Conservation (phyloP, 2,797 vertebrate genomes). For the Spheniscus humboldti region DNA sequence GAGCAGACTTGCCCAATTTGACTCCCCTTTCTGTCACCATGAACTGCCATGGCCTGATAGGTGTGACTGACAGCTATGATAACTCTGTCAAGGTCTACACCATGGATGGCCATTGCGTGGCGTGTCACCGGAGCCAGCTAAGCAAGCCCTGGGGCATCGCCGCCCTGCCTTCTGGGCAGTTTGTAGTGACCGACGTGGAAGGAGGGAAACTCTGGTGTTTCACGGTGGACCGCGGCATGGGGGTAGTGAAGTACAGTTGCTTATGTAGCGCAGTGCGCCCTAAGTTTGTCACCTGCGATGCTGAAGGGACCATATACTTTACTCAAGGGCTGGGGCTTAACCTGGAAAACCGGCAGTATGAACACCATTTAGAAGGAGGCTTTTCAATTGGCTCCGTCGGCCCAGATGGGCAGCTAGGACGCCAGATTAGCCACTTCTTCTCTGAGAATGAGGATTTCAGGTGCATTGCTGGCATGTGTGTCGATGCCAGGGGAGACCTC, state of each 20-base stretch:
- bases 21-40: constrained; percentile 93
- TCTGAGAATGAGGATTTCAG: constrained; percentile 95
- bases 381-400: constrained; percentile 95
- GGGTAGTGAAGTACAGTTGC: constrained; percentile 92
- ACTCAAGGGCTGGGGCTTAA: constrained; percentile 95
- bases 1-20: constrained; percentile 91
- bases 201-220: constrained; percentile 96
- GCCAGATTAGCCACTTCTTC: constrained; percentile 97
- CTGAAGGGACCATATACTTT: constrained; percentile 92
- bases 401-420: constrained; percentile 87
- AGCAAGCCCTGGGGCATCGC: constrained; percentile 97
- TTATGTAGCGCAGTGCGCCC: constrained; percentile 93
- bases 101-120: constrained; percentile 91
- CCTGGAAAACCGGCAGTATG: constrained; percentile 91
- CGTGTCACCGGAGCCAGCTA: constrained; percentile 93
- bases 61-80: constrained; percentile 94
- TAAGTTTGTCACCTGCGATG: constrained; percentile 94
- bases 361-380: constrained; percentile 93
- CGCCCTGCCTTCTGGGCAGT: constrained; percentile 91
- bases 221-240: constrained; percentile 87
- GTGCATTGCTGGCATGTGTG: constrained; percentile 97
- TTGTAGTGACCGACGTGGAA: constrained; percentile 95
- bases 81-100: constrained; percentile 97
- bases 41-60: constrained; percentile 91
- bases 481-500: constrained; percentile 90